Evolutionary conservation across 2,113 vertebrate species (phyloP).

Genomic region (Indicator indicator): DNA sequence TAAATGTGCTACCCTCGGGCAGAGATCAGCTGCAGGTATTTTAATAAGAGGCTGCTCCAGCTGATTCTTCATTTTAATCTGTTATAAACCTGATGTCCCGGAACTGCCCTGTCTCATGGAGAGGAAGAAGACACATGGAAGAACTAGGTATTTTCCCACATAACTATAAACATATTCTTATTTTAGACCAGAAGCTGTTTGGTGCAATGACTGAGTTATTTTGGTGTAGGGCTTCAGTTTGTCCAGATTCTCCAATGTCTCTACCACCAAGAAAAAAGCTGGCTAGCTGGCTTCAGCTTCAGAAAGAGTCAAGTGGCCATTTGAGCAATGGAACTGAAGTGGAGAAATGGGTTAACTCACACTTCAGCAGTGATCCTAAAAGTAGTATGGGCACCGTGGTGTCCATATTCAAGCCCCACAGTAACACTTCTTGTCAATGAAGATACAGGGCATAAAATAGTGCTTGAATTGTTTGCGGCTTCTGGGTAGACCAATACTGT

Average conservation of each 20-base stretch:
- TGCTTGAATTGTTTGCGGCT: neutral
- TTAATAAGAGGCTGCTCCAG: neutral
- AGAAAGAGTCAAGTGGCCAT: neutral
- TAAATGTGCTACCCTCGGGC: neutral
- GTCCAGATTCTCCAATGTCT: neutral
- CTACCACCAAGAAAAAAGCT: neutral
- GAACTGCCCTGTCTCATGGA: neutral
- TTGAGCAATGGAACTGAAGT: neutral
- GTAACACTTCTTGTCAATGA: neutral
- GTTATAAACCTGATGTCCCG: neutral
- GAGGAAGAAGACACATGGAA: neutral
- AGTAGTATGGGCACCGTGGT: neutral
- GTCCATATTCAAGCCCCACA: neutral
- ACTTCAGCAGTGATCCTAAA: neutral
- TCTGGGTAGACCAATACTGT: neutral
- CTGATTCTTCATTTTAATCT: neutral
- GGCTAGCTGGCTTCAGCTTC: neutral
- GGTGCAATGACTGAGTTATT: neutral
- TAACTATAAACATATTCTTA: neutral
- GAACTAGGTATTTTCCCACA: neutral
- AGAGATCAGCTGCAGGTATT: neutral
- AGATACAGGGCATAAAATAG: neutral
- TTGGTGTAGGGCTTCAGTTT: neutral
- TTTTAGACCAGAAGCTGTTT: neutral
- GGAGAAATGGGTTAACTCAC: neutral